Base-by-base conservation (phyloP, 2,888 invertebrate genomes). In the Ditula angustiorana region DNA sequence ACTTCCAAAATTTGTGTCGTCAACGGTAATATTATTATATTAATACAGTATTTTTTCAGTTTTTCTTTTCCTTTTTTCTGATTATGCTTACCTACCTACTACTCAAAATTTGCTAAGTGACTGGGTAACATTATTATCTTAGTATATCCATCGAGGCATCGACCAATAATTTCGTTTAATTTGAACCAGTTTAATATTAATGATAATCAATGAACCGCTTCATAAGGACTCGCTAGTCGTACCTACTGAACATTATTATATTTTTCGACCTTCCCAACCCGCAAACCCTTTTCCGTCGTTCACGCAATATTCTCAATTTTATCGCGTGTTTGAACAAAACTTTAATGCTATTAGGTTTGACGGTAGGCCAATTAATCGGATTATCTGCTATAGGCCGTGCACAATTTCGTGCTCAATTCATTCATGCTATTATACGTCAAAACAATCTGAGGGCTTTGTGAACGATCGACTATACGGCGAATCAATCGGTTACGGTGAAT, bases 401-500 rank as follows among this genome's bases (percentile, higher is more conserved):
- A 57, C 61, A 55, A 61, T 65, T 57, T 52, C 57, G 60, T 53
- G 62, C 55, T 59, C 61, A 53, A 63, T 61, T 62, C 64, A 65
- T 67, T 69, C 44, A 66, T 44, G 52, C 57, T 41, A 67, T 57
- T 67, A 67, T 61, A 44, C 66, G 59, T 53, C 49, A 65, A 56
- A 69, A 67, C 67, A 72, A 69, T 69, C 67, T 33, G 66, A 65
- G 62, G 61, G 55, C 70, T 70, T 68, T 73, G 65, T 61, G 71
- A 60, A 49, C 50, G 46, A 56, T 67, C 70, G 69, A 69, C 75
- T 71, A n/a, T n/a, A 69, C 61, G 71, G 67, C 61, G 63, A 70
- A 71, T 69, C 73, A 69, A 74, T 79, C 70, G 65, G 71, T 70
- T 72, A 53, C 52, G 57, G 47, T 62, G 66, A 69, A 68, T 71